Evolutionary conservation across 2,888 invertebrate species (phyloP).

Genomic region (Meta bourneti): DNA sequence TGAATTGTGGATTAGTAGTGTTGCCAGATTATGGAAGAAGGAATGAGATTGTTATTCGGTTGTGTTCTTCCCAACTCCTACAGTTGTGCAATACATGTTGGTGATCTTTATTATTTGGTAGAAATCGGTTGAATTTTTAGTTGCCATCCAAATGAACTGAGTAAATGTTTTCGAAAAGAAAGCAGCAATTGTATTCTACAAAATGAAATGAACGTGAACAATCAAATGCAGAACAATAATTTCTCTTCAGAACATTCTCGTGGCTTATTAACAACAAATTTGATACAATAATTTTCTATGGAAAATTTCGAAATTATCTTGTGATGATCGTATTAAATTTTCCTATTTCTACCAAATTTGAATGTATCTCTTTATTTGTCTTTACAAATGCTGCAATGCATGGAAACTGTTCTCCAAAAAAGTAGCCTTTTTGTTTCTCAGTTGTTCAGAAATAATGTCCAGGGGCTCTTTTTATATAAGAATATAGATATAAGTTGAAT

Average conservation of each 20-base stretch:
- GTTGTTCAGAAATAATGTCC: background rate
- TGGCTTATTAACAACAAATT: background rate
- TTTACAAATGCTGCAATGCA: conserved; percentile 15
- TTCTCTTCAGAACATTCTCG: background rate
- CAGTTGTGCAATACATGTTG: conserved; percentile 61
- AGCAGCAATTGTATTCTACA: background rate
- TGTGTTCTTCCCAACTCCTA: conserved; percentile 16
- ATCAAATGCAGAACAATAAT: background rate
- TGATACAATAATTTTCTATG: background rate
- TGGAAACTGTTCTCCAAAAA: conserved; percentile 26
- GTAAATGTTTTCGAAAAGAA: background rate
- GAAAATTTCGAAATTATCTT: background rate
- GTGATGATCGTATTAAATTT: background rate
- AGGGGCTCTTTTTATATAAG: background rate
- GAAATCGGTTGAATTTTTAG: conserved; percentile 34
- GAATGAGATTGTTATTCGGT: conserved; percentile 52
- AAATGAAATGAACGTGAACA: background rate
- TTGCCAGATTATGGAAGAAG: conserved; percentile 48
- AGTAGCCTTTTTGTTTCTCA: conserved; percentile 49
- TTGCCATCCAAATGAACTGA: background rate
- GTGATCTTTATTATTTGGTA: conserved; percentile 46
- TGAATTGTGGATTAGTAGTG: conserved; percentile 66
- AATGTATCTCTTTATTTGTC: background rate
- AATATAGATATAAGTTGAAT: no score
- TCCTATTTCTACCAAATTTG: conserved; percentile 35